Conservation (phyloP, 2,888 invertebrate species). For the Mesorhabditis spiculigera region DNA sequence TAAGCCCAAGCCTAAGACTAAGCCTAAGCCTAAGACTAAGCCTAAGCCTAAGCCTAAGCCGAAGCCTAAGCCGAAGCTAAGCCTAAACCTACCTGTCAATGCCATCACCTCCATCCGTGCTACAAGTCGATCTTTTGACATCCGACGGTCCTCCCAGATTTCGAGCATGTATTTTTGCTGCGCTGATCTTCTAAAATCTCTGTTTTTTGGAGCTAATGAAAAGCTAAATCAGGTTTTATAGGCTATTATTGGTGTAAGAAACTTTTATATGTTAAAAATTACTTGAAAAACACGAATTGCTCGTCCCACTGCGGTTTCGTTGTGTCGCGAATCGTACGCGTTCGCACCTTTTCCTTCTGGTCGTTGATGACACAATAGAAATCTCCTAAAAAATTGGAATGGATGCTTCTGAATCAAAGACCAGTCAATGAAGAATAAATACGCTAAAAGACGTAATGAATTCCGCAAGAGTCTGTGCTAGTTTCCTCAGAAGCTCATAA, state of each 20-base stretch:
- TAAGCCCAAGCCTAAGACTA: not conserved
- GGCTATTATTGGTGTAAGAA: not conserved
- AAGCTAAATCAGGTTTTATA: slow-evolving; percentile 2
- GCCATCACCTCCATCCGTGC: slow-evolving; percentile 18
- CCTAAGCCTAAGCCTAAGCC: too few species aligned
- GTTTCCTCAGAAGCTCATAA: too few species aligned
- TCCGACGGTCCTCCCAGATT: slow-evolving; percentile 28
- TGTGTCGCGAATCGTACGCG: not conserved
- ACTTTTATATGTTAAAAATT: not conserved
- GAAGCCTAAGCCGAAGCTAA: not conserved
- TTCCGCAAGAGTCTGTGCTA: too few species aligned
- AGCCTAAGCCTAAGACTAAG: too few species aligned
- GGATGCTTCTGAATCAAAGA: not conserved
- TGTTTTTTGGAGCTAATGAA: not conserved
- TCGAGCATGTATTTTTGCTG: slow-evolving; percentile 26
- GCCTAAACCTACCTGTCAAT: slow-evolving; percentile 19
- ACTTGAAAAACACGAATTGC: slow-evolving; percentile 17
- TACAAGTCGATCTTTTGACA: slow-evolving; percentile 23
- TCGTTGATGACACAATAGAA: not conserved
- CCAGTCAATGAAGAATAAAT: not conserved
- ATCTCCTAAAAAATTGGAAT: not conserved
- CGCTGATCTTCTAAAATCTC: slow-evolving; percentile 18
- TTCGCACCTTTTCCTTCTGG: slow-evolving; percentile 8
- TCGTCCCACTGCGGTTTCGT: slow-evolving; percentile 17
- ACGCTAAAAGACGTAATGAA: too few species aligned